Base-by-base conservation (phyloP, 2,797 vertebrate species). In the Cossypha polioptera region DNA sequence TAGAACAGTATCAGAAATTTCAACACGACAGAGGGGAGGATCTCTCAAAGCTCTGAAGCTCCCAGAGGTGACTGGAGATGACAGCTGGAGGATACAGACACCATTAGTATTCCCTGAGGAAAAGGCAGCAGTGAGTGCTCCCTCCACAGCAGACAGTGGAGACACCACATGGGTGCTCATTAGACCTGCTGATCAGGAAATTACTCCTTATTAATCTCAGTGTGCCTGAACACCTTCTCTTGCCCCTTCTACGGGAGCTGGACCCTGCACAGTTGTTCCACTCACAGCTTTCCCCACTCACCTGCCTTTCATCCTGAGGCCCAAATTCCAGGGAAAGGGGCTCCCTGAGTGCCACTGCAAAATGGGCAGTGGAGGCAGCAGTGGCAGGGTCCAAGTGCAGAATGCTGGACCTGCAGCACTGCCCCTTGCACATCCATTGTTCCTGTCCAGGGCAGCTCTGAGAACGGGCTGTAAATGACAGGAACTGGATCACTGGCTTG, bases 401-500 rank as follows among this genome's bases (percentile, higher is more conserved):
- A 74, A 17, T 2, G n/a, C 0, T 3, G 42, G 72, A 61, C 73
- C 45, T 40, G 82, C 65, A 59, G 63, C 1, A 12, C 62, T 68
- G 51, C 51, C 87, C 83, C 62, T 50, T 0, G 78, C 19, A 1
- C 57, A 40, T 62, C 76, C 75, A 26, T 8, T 62, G 80, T 10
- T 92, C 77, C 67, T 36, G 36, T 26, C 28, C 57, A 36, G 74
- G 72, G 74, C 77, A 69, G 72, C 92, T 86, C 71, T 36, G 79
- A 66, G 92, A 69, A 81, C 26, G 26, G 20, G 81, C 66, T 74
- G 86, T 61, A 18, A 95, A 51, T 59, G 38, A 61, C 83, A 86
- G 84, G 92, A 93, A 48, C 81, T 55, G 91, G 86, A 93, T 95
- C 95, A 93, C 11, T 81, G 84, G 79, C 90, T 86, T 40, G 48